phyloP scores from a whole-genome alignment of 2,888 invertebrate species.

The Zootermopsis nevadensis region DNA sequence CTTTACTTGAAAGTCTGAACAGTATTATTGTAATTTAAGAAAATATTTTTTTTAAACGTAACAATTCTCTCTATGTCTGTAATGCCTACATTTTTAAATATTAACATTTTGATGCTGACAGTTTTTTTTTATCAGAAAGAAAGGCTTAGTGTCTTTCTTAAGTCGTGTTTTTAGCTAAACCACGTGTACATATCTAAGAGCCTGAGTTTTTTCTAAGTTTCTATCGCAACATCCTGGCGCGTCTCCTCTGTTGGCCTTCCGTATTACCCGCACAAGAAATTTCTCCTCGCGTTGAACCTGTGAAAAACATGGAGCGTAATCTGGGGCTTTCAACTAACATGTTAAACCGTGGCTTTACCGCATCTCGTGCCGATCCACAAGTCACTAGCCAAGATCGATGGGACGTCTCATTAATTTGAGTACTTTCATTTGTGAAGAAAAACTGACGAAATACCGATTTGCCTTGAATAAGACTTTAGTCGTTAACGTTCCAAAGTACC shows the following conservation, averaged over 20 bases:
- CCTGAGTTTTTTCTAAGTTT: not conserved
- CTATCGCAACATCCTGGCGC: not conserved
- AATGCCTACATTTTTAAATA: not conserved
- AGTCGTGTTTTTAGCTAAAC: not conserved
- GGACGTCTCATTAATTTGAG: not conserved
- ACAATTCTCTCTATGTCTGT: not conserved
- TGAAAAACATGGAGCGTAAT: not conserved
- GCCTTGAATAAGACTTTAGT: not conserved
- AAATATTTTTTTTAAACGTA: too few species aligned
- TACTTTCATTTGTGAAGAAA: not conserved
- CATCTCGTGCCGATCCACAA: not conserved
- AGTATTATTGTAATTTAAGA: too few species aligned
- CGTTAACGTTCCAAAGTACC: too few species aligned
- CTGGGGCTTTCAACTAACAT: not conserved
- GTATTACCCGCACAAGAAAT: not conserved
- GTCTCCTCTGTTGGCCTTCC: not conserved
- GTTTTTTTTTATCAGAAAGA: not conserved
- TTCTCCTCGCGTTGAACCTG: not conserved
- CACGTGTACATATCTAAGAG: conserved; percentile 16
- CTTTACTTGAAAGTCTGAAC: too few species aligned
- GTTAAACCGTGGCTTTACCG: not conserved
- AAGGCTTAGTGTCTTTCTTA: not conserved
- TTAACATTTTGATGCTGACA: not conserved
- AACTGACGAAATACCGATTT: not conserved
- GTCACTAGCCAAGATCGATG: not conserved